These are phyloP conservation scores for Eulemur albifrons DNA, from an alignment of 2,797 vertebrate genomes.

Conservation along the genomic window DNA sequence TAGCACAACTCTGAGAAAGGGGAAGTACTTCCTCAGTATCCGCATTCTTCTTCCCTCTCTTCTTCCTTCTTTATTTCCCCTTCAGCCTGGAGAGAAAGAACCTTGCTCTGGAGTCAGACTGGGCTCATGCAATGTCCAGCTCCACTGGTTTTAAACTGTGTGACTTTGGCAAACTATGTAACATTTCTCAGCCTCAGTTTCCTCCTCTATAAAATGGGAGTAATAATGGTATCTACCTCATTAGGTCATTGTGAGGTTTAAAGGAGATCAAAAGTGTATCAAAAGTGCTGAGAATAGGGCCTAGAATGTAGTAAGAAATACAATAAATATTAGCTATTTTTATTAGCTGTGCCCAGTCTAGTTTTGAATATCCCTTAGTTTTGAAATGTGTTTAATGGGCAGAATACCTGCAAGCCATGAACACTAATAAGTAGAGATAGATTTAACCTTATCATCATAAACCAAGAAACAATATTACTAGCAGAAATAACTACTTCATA, in stretches of 20 bases:
- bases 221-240: not conserved
- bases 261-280: not conserved
- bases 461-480: not conserved
- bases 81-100: not conserved
- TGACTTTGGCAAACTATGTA: not conserved
- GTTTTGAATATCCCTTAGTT: not conserved
- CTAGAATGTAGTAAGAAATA: not conserved
- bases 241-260: not conserved
- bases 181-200: not conserved
- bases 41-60: not conserved
- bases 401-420: not conserved
- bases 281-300: not conserved
- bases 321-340: not conserved
- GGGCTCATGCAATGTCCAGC: not conserved
- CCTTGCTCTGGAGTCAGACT: not conserved
- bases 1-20: not conserved
- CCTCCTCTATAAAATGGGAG: not conserved
- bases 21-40: not conserved
- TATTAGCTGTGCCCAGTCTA: not conserved
- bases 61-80: not conserved
- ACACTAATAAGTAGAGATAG: not conserved
- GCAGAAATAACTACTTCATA: not conserved
- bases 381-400: not conserved
- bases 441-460: constrained; percentile 13
- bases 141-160: not conserved